Conservation (phyloP, 2,113 vertebrate genomes). For the Cepphus grylle region DNA sequence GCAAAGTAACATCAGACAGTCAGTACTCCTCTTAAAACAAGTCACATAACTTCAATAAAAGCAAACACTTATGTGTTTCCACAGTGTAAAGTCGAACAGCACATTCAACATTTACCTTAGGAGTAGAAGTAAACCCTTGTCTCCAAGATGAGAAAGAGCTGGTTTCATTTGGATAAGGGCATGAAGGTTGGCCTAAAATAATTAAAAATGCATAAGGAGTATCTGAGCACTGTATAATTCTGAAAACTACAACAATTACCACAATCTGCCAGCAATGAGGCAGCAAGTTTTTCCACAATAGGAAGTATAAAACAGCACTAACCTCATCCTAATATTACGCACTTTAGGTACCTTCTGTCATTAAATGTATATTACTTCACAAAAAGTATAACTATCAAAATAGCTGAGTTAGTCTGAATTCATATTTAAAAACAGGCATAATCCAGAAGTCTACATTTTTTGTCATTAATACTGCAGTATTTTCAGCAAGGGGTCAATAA, state of each 20-base stretch:
- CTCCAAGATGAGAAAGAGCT: slow-evolving; percentile 94
- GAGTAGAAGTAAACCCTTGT: slow-evolving; percentile 95
- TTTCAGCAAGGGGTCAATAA: background rate
- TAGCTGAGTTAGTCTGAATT: background rate
- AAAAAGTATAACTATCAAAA: background rate
- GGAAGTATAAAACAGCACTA: background rate
- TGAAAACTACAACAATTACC: background rate
- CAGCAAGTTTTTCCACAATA: background rate
- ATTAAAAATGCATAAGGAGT: background rate
- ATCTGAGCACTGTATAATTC: background rate
- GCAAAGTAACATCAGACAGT: slow-evolving; percentile 31
- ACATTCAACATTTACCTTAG: slow-evolving; percentile 79
- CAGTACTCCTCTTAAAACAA: background rate
- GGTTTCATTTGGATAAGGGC: slow-evolving; percentile 98
- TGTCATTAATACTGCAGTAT: background rate
- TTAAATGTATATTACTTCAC: background rate
- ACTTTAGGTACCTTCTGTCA: background rate
- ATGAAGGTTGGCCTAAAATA: slow-evolving; percentile 92
- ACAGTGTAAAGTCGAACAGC: background rate
- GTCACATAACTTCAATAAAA: background rate
- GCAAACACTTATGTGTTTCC: background rate
- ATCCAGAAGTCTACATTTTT: background rate
- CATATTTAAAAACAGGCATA: background rate
- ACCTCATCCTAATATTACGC: background rate
- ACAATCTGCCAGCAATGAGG: background rate